phyloP scores from a whole-genome alignment of 1,140 invertebrate genomes.

The Scaptomyza hsui region DNA sequence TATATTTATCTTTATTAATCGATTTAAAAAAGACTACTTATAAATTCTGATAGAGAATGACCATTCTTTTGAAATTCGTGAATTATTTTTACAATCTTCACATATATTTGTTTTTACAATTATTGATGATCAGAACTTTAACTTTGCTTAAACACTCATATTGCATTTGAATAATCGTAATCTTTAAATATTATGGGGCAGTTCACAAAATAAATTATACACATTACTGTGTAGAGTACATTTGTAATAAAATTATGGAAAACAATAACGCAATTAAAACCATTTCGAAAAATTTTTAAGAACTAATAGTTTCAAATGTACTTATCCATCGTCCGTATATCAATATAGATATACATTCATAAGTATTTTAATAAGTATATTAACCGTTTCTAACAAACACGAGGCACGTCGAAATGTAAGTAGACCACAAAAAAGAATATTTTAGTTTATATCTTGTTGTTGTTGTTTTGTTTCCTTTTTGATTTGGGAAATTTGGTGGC shows the following conservation, averaged over 20 bases:
- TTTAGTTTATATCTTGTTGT: constrained; percentile 23
- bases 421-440: constrained; percentile 65
- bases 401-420: constrained; percentile 79
- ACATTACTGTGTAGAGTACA: constrained; percentile 40
- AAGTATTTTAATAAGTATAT: constrained; percentile 67
- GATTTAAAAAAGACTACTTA: constrained; percentile 73
- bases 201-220: constrained; percentile 41
- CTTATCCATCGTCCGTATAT: constrained; percentile 51
- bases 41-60: constrained; percentile 69
- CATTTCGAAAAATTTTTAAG: constrained; percentile 47
- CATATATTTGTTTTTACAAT: constrained; percentile 48
- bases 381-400: constrained; percentile 80
- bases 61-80: constrained; percentile 37
- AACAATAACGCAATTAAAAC: constrained; percentile 35
- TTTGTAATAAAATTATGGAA: constrained; percentile 23
- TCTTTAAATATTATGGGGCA: constrained; percentile 55
- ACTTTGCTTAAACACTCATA: constrained; percentile 71
- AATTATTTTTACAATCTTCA: constrained; percentile 55
- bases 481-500: constrained; percentile 72
- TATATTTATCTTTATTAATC: constrained; percentile 76
- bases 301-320: constrained; percentile 66
- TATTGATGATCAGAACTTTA: constrained; percentile 55
- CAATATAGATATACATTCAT: constrained; percentile 50
- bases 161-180: constrained; percentile 55
- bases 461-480: constrained; percentile 69